Conservation (phyloP, 2,888 invertebrate species). For the Erebia epiphron region DNA sequence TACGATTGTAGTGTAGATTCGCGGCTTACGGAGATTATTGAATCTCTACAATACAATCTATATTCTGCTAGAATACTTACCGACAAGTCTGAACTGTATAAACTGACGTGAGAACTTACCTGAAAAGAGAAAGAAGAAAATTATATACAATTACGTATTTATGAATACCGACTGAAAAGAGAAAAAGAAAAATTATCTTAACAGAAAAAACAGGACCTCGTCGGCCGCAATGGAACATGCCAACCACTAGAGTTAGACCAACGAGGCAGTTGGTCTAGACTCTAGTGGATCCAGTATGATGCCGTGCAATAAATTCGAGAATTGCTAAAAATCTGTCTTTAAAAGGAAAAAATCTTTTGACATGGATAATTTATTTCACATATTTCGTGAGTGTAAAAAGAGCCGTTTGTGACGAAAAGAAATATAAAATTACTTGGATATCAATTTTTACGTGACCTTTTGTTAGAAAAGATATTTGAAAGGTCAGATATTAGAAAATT, state of each 20-base stretch:
- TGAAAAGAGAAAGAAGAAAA: constrained; percentile 5
- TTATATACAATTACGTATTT: background rate
- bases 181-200: too few species aligned
- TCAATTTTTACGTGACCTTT: constrained; percentile 1
- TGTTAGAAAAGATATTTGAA: background rate
- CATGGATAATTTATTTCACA: too few species aligned
- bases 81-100: background rate
- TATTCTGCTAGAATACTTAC: background rate
- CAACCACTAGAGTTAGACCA: too few species aligned
- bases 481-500: background rate
- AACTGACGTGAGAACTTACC: background rate
- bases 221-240: too few species aligned
- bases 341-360: too few species aligned
- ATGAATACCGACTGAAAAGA: background rate
- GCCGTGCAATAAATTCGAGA: too few species aligned
- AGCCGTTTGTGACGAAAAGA: background rate
- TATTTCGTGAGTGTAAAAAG: background rate
- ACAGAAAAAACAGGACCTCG: too few species aligned
- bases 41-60: background rate
- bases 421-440: background rate
- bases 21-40: background rate
- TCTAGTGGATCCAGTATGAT: too few species aligned
- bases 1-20: constrained; percentile 24
- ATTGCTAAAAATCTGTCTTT: too few species aligned
- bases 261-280: too few species aligned